Evolutionary conservation across 2,888 invertebrate genomes (phyloP).

Genomic region (Meloe dianella): DNA sequence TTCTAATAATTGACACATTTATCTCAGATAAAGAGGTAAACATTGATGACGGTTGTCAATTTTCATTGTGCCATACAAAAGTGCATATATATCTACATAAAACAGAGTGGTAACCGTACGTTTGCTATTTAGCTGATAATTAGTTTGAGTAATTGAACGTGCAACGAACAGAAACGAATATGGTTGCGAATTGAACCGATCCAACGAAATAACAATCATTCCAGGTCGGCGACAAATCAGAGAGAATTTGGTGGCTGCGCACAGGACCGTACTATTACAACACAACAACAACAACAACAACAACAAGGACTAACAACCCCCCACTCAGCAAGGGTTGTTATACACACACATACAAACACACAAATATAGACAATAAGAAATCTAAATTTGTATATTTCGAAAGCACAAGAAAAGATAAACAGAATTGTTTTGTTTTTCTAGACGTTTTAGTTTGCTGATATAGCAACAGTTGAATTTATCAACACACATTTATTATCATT

Average conservation of each 20-base stretch:
- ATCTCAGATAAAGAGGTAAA: conserved; percentile 39
- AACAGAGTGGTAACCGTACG: conserved; percentile 39
- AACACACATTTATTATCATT: not conserved
- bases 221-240: conserved; percentile 51
- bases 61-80: conserved; percentile 36
- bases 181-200: conserved; percentile 40
- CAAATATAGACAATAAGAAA: not conserved
- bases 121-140: conserved; percentile 55
- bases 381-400: not conserved
- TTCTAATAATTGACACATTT: not conserved
- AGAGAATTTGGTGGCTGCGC: conserved; percentile 19
- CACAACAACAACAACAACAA: too few species aligned
- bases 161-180: conserved; percentile 42
- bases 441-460: not conserved
- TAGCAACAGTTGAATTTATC: not conserved
- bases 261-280: not conserved
- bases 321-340: conserved; percentile 2
- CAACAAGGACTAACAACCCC: not conserved
- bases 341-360: not conserved
- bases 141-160: conserved; percentile 55
- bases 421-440: not conserved
- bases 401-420: not conserved
- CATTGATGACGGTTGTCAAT: conserved; percentile 31
- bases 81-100: conserved; percentile 42
- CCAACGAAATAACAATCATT: conserved; percentile 43